phyloP scores from a whole-genome alignment of 2,888 invertebrate species.

The Euclidia mi region DNA sequence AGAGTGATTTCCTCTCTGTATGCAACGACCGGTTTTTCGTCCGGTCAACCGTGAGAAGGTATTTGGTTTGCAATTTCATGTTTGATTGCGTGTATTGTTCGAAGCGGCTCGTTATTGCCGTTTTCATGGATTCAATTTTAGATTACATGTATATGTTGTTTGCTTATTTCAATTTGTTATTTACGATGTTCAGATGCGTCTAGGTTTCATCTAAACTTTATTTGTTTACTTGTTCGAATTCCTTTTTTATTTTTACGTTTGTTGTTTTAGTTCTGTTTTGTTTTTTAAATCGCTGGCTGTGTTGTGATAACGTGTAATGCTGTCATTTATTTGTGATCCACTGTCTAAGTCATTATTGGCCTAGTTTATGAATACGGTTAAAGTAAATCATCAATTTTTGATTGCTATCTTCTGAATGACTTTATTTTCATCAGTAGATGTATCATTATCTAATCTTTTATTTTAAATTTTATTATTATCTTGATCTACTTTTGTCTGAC shows the following conservation, averaged over 20 bases:
- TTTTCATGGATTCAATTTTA: slow-evolving; percentile 31
- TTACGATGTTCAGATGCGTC: background rate
- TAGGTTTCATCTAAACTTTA: background rate
- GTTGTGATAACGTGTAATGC: slow-evolving; percentile 26
- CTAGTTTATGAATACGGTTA: background rate
- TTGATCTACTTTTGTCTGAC: too few relatives aligned
- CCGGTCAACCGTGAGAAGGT: slow-evolving; percentile 85
- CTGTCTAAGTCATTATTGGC: slow-evolving; percentile 14
- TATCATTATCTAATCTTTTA: too few relatives aligned
- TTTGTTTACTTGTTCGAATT: background rate
- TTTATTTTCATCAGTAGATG: too few relatives aligned
- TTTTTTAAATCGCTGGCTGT: slow-evolving; percentile 13
- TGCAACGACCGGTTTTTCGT: slow-evolving; percentile 85
- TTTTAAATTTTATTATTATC: too few relatives aligned
- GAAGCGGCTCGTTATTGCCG: slow-evolving; percentile 30
- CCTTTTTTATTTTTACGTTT: background rate
- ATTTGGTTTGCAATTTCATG: slow-evolving; percentile 74
- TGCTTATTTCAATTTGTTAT: slow-evolving; percentile 17
- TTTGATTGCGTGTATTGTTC: slow-evolving; percentile 59
- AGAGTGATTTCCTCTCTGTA: slow-evolving; percentile 82
- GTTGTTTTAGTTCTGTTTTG: slow-evolving; percentile 6
- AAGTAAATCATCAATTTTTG: too few relatives aligned
- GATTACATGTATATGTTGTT: slow-evolving; percentile 24
- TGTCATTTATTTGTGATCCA: slow-evolving; percentile 38
- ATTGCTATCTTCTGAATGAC: background rate